Conservation (phyloP, 2,113 vertebrate genomes). For the Ornithorhynchus anatinus region DNA sequence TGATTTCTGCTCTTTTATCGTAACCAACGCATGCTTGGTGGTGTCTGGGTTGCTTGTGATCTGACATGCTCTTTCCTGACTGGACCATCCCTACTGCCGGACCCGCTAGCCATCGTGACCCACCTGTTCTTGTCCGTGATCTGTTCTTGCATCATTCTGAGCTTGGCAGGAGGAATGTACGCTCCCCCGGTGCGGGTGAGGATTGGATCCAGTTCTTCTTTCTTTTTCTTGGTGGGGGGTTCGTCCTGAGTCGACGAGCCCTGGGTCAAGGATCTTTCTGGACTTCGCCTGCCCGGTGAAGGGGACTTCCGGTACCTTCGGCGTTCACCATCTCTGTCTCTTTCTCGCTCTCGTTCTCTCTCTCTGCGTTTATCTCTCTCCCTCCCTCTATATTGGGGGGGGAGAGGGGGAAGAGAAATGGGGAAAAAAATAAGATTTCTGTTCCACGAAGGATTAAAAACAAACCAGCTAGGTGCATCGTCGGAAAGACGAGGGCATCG, state of each 20-base stretch:
- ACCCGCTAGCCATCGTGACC: background rate
- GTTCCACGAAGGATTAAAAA: too few species aligned
- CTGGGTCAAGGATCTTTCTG: slow-evolving; percentile 46
- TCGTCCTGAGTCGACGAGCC: slow-evolving; percentile 65
- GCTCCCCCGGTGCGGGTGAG: slow-evolving; percentile 95
- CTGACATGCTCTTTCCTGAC: too few species aligned
- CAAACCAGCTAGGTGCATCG: too few species aligned
- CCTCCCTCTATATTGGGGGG: slow-evolving; percentile 45
- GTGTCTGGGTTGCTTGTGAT: too few species aligned
- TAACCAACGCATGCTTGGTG: too few species aligned
- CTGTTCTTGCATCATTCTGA: slow-evolving; percentile 97
- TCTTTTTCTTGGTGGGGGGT: slow-evolving; percentile 87
- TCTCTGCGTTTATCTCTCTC: slow-evolving; percentile 63
- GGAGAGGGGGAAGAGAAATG: background rate
- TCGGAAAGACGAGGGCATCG: too few species aligned
- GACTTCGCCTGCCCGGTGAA: slow-evolving; percentile 70
- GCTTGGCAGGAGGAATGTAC: slow-evolving; percentile 95
- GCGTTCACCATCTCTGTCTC: slow-evolving; percentile 74
- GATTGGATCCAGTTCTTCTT: slow-evolving; percentile 92
- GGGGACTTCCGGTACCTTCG: slow-evolving; percentile 77
- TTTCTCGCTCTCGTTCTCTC: slow-evolving; percentile 58
- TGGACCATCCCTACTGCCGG: background rate
- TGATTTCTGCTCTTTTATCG: too few species aligned
- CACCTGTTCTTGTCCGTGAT: slow-evolving; percentile 97
- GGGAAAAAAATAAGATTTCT: too few species aligned